Evolutionary conservation across 2,113 vertebrate species (phyloP).

Genomic region (Lampris megalopsis): DNA sequence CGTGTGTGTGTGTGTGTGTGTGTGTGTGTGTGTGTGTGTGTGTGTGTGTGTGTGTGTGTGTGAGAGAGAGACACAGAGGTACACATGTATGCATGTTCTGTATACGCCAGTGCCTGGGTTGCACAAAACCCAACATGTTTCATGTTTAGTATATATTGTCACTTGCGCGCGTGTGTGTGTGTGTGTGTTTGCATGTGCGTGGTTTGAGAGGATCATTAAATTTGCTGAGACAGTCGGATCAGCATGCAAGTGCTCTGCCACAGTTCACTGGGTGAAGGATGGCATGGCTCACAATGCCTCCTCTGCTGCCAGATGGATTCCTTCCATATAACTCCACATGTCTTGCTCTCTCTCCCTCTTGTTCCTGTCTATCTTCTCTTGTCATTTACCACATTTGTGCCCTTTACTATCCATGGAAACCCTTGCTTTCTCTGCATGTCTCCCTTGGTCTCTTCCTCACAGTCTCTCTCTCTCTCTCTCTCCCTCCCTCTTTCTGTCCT

Average conservation of each 20-base stretch:
- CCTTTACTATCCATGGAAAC: too few species aligned
- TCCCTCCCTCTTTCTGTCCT: conserved; percentile 27
- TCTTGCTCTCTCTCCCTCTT: background rate
- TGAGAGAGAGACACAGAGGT: too few species aligned
- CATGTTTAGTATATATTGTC: background rate
- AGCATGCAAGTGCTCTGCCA: conserved; percentile 60
- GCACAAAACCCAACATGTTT: too few species aligned
- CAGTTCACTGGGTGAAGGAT: conserved; percentile 73
- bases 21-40: background rate
- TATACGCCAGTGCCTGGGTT: background rate
- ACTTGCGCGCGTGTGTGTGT: conserved; percentile 3
- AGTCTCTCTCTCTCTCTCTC: background rate
- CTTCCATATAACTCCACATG: conserved; percentile 44
- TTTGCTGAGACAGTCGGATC: conserved; percentile 67
- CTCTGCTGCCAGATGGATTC: conserved; percentile 55
- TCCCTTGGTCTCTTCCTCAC: background rate
- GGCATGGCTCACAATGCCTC: conserved; percentile 59
- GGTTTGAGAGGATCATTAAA: conserved; percentile 64
- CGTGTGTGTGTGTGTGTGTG: background rate
- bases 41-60: background rate
- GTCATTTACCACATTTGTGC: background rate
- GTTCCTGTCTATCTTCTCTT: background rate
- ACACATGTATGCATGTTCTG: conserved; percentile 6
- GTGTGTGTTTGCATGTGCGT: background rate
- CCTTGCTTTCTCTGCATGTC: conserved; percentile 1